phyloP scores from a whole-genome alignment of 2,888 invertebrate genomes.

The Alsophila aescularia region DNA sequence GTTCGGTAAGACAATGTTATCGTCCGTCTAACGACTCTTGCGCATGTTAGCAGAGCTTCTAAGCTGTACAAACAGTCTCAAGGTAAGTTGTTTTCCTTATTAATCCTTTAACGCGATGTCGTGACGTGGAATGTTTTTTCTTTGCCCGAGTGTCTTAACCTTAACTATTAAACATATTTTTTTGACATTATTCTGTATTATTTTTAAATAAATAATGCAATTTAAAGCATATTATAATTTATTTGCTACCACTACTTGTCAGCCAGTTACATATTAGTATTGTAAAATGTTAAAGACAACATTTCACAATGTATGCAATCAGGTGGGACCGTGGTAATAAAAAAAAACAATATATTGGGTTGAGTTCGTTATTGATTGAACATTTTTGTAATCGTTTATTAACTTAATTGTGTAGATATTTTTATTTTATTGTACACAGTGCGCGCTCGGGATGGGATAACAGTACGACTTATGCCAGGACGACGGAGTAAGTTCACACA shows the following conservation, averaged over 20 bases:
- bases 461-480: slow-evolving; percentile 79
- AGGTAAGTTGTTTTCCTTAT: slow-evolving; percentile 42
- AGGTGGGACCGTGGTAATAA: too few relatives aligned
- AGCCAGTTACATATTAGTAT: too few relatives aligned
- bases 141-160: slow-evolving; percentile 41
- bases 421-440: slow-evolving; percentile 62
- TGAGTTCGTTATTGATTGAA: too few relatives aligned
- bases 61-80: background rate
- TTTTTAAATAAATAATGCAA: background rate
- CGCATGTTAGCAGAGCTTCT: slow-evolving; percentile 7
- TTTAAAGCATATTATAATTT: too few relatives aligned
- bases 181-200: background rate
- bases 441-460: slow-evolving; percentile 78
- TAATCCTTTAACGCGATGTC: slow-evolving; percentile 56
- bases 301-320: too few relatives aligned
- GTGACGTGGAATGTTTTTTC: slow-evolving; percentile 58
- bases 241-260: too few relatives aligned
- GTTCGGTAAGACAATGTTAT: background rate
- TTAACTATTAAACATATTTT: slow-evolving; percentile 28
- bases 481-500: slow-evolving; percentile 76
- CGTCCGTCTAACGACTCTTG: background rate
- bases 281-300: background rate
- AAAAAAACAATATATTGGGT: too few relatives aligned
- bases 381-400: too few relatives aligned
- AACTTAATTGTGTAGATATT: slow-evolving; percentile 7